phyloP scores from a whole-genome alignment of 2,797 vertebrate genomes.

The Uromys caudimaculatus region DNA sequence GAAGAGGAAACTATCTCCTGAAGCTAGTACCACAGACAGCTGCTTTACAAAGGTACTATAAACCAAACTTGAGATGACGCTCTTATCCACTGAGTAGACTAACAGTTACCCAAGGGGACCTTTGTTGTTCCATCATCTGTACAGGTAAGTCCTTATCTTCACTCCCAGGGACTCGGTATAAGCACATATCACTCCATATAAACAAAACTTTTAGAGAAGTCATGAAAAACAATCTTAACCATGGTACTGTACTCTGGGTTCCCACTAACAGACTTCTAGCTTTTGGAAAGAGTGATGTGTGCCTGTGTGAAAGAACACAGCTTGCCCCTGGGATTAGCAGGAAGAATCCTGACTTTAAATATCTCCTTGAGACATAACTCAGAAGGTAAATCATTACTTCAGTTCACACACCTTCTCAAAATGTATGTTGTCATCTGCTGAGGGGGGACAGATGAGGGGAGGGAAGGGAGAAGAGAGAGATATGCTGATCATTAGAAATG shows the following conservation, averaged over 20 bases:
- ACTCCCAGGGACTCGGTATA: neutral
- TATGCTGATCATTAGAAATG: conserved; percentile 41
- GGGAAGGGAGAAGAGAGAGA: neutral
- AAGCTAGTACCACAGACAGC: neutral
- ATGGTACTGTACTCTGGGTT: neutral
- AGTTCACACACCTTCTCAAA: conserved; percentile 60
- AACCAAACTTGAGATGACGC: neutral
- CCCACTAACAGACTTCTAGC: neutral
- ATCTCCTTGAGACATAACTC: conserved; percentile 32
- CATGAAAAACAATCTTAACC: neutral
- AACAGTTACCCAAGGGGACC: neutral
- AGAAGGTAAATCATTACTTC: conserved; percentile 62
- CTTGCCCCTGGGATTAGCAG: neutral
- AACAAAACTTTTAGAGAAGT: neutral
- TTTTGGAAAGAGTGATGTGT: conserved; percentile 46
- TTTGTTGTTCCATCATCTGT: neutral
- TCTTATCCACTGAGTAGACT: neutral
- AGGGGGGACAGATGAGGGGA: neutral
- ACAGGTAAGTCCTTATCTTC: neutral
- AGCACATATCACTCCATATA: neutral
- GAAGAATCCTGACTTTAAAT: conserved; percentile 25
- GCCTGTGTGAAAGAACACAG: neutral
- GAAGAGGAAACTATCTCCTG: neutral
- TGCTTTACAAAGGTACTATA: neutral
- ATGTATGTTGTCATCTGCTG: conserved; percentile 56